Conservation (phyloP, 2,888 invertebrate genomes). For the Drosophila monieri region DNA sequence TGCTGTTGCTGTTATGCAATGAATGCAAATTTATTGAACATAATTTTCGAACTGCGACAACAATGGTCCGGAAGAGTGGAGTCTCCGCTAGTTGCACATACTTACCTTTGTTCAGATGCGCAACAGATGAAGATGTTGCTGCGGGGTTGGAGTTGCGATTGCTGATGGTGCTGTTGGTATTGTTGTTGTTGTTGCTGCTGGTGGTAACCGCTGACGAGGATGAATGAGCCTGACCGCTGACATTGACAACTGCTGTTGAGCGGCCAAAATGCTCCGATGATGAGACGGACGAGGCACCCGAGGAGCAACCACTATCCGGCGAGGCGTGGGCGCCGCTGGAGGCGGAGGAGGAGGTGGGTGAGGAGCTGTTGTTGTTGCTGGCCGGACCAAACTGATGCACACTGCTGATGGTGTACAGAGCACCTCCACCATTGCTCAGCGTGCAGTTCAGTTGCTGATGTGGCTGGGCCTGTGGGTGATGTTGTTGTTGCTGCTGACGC, state of each 20-base stretch:
- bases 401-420: slow-evolving; percentile 82
- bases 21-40: slow-evolving; percentile 62
- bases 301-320: slow-evolving; percentile 73
- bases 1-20: slow-evolving; percentile 51
- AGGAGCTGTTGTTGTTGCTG: slow-evolving; percentile 69
- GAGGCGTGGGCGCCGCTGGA: slow-evolving; percentile 67
- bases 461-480: slow-evolving; percentile 34
- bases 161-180: slow-evolving; percentile 13
- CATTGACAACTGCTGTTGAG: slow-evolving; percentile 56
- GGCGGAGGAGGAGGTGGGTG: slow-evolving; percentile 56
- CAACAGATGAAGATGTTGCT: slow-evolving; percentile 71
- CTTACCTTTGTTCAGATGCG: slow-evolving; percentile 76
- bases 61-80: slow-evolving; percentile 26
- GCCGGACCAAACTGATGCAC: slow-evolving; percentile 81
- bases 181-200: slow-evolving; percentile 33
- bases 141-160: slow-evolving; percentile 48
- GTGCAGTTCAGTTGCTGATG: slow-evolving; percentile 60
- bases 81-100: slow-evolving; percentile 50
- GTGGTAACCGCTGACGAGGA: slow-evolving; percentile 61
- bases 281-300: slow-evolving; percentile 59
- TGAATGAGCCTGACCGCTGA: slow-evolving; percentile 43
- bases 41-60: slow-evolving; percentile 47
- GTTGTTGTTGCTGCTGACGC: slow-evolving; percentile 32
- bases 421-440: slow-evolving; percentile 82
- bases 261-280: slow-evolving; percentile 69